Conservation (phyloP, 2,113 vertebrate genomes). For the Sterna hirundo region DNA sequence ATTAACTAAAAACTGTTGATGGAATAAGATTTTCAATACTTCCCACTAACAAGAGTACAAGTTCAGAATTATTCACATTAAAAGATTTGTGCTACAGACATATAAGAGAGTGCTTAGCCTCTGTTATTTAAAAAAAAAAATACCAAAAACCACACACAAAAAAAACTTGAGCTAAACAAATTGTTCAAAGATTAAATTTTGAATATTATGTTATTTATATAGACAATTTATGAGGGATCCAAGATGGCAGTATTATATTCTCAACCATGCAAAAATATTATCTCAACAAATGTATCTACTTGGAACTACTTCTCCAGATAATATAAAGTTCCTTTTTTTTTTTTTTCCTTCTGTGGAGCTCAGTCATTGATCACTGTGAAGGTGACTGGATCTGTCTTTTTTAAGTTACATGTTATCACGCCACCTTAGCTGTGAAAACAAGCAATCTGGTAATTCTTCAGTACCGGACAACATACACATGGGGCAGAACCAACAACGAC, state of each 20-base stretch:
- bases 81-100: background rate
- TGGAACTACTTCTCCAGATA: background rate
- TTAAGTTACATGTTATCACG: background rate
- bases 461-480: background rate
- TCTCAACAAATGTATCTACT: background rate
- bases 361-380: rapidly evolving
- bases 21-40: background rate
- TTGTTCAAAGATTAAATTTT: background rate
- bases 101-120: background rate
- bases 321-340: background rate
- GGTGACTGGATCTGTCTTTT: background rate
- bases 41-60: background rate
- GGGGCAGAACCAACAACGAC: background rate
- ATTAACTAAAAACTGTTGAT: background rate
- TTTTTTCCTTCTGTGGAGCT: background rate
- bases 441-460: background rate
- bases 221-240: background rate
- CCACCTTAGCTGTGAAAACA: background rate
- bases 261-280: background rate
- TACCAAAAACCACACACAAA: background rate
- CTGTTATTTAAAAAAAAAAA: background rate
- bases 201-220: background rate
- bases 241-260: background rate
- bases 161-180: background rate
- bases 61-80: background rate